These are phyloP conservation scores for Sphyrna mokarran DNA, from an alignment of 2,113 vertebrate genomes.

Conservation along the genomic window DNA sequence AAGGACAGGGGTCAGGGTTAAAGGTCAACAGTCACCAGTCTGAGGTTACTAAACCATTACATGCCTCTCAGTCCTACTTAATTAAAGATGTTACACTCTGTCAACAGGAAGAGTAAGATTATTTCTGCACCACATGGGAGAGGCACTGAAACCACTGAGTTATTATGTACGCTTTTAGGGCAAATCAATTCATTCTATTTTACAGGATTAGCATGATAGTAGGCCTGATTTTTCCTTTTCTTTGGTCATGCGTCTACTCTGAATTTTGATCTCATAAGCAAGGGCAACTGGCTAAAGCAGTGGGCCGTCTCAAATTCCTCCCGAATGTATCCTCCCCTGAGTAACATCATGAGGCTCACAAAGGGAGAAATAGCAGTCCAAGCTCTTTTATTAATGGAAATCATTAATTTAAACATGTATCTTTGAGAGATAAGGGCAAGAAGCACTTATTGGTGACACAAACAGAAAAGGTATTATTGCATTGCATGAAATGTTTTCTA, in stretches of 20 bases:
- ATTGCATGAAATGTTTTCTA: not conserved
- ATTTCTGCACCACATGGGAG: conserved; percentile 14
- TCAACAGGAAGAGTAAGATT: conserved; percentile 33
- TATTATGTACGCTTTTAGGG: not conserved
- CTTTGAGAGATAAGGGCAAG: not conserved
- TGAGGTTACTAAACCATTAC: conserved; percentile 28
- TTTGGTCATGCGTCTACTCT: not conserved
- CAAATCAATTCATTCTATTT: conserved; percentile 32
- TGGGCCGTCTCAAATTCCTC: conserved; percentile 1
- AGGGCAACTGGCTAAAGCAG: not conserved
- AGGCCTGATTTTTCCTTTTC: not conserved
- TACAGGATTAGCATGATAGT: conserved; percentile 21
- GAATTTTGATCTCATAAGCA: not conserved
- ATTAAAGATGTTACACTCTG: conserved; percentile 34
- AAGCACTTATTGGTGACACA: not conserved
- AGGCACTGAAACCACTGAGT: not conserved
- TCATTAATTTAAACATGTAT: conserved; percentile 21
- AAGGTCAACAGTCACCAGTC: conserved; percentile 24
- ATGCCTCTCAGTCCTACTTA: conserved; percentile 19
- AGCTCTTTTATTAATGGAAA: not conserved
- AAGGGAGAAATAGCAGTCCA: not conserved
- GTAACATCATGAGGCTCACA: not conserved
- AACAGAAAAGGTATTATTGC: not conserved
- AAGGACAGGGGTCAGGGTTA: conserved; percentile 1
- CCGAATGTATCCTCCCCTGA: not conserved